Evolutionary conservation across 2,797 vertebrate species (phyloP), one percentile per base, ranked within the genome.

Genomic region (Phataginus tricuspis): DNA sequence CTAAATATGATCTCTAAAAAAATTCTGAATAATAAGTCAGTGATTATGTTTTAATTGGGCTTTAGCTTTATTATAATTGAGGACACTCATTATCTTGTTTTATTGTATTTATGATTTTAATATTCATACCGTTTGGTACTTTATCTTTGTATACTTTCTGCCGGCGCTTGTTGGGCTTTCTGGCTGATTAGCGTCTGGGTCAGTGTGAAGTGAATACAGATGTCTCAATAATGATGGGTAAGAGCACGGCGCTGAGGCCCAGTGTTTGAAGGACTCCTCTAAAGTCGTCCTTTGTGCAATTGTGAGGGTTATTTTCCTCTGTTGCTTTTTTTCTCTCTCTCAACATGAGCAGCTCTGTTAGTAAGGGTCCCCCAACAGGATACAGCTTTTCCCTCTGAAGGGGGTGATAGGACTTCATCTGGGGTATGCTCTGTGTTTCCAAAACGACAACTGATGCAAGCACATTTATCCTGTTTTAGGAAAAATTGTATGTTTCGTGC

Each of bases 171-270:
- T 98, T 98, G 97, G 95, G 86, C 84, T 97, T 98, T 98, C 98
- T 98, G 98, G 98, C 98, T 97, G 97, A 98, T 98, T 98, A 98
- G 98, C 91, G 94, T 93, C 98, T 95, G 91, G 97, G 97, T 96
- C 98, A 97, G 94, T 98, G 98, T 98, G 98, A 98, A 99, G 96
- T 97, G 98, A 99, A 99, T 99, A 97, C 98, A 98, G 97, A 98
- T 98, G 97, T 97, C 96, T 98, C 98, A 98, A 98, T 98, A 98
- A 98, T 92, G 96, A 98, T 98, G 96, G 68, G 96, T 80, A 91
- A 90, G 97, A 98, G 95, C 84, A 10, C 78, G 96, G 93, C 95
- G 86, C 90, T 91, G 97, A 97, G 97, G 98, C 97, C 96, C 97
- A 96, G 96, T 96, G 95, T 98, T 96, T 98, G 94, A 98, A 97